phyloP scores from a whole-genome alignment of 37 sponge, comb jelly and placozoan genomes.

The Halisarca cf. caerulea region DNA sequence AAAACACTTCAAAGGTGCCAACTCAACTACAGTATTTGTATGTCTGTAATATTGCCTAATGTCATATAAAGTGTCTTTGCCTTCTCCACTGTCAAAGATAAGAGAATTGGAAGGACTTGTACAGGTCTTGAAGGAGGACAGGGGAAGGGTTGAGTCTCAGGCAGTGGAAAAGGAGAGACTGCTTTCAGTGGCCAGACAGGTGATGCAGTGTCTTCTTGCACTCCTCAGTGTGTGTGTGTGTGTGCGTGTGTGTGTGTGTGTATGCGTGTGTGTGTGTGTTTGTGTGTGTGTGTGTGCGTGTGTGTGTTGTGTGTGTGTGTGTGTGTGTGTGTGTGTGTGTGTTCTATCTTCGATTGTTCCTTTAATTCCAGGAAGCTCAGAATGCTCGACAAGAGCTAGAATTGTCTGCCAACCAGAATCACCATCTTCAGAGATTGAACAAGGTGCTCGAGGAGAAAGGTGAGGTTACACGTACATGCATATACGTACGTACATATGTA shows the following conservation, averaged over 20 bases:
- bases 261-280: not conserved
- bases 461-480: not conserved
- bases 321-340: not conserved
- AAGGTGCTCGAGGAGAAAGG: not conserved
- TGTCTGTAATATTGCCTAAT: too few species aligned
- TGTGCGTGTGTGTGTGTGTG: not conserved
- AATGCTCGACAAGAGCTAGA: not conserved
- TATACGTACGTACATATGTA: not conserved
- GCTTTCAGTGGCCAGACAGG: not conserved
- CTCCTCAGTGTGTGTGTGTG: not conserved
- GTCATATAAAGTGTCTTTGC: too few species aligned
- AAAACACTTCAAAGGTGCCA: too few species aligned
- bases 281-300: not conserved
- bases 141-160: not conserved
- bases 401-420: not conserved
- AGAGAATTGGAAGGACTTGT: not conserved
- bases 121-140: not conserved
- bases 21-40: too few species aligned
- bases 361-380: not conserved
- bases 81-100: not conserved
- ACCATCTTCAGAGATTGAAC: not conserved
- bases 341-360: too few species aligned
- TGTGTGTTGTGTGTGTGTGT: not conserved
- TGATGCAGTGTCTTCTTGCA: not conserved
- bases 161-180: not conserved